phyloP scores from a whole-genome alignment of 2,888 invertebrate species.

The Drosophila greeni region DNA sequence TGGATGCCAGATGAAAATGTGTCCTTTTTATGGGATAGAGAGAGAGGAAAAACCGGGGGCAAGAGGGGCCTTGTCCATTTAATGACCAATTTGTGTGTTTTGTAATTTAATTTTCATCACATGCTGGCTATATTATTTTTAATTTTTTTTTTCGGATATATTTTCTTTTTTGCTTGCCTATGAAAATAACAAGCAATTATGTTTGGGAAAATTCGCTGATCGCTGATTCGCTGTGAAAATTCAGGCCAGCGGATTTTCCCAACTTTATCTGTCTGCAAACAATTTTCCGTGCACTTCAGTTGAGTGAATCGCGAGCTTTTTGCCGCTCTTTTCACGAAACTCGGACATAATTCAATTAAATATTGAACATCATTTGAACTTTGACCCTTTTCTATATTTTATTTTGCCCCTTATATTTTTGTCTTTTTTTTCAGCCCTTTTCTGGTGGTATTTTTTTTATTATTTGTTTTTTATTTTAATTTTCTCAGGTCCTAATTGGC shows the following conservation, averaged over 20 bases:
- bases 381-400: constrained; percentile 19
- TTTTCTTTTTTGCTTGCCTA: background rate
- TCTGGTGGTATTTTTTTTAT: background rate
- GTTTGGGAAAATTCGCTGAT: constrained; percentile 9
- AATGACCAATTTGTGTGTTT: constrained; percentile 27
- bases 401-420: constrained; percentile 5
- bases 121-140: background rate
- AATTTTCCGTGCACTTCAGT: constrained; percentile 14
- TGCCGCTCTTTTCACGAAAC: background rate
- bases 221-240: constrained; percentile 10
- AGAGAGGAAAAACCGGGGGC: background rate
- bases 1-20: background rate
- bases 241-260: constrained; percentile 6
- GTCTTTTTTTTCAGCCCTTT: constrained; percentile 14
- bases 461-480: constrained; percentile 5
- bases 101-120: constrained; percentile 9
- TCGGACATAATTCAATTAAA: constrained; percentile 39
- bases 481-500: constrained; percentile 49
- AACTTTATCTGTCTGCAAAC: constrained; percentile 16
- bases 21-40: background rate
- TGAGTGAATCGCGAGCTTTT: constrained; percentile 6
- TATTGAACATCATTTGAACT: constrained; percentile 39
- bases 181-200: constrained; percentile 29
- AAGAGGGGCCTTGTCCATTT: background rate
- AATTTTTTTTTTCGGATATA: too few relatives aligned